Evolutionary conservation across 2,888 invertebrate genomes (phyloP).

Genomic region (Nectonema munidae): DNA sequence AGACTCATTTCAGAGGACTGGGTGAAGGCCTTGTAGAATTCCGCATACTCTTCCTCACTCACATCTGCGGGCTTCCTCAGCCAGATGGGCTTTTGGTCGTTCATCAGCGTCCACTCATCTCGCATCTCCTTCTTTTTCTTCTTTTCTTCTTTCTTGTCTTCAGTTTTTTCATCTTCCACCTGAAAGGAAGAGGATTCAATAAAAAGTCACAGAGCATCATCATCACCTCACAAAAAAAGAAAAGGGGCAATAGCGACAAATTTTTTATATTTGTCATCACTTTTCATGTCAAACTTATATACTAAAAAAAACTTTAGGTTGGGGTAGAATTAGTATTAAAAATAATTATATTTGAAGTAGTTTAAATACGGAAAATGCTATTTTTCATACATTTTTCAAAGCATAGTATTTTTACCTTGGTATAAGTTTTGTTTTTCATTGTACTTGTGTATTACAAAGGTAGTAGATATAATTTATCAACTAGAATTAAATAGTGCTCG

Average conservation of each 20-base stretch:
- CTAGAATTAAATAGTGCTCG: too few relatives aligned
- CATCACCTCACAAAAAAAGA: not conserved
- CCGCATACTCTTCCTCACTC: conserved; percentile 50
- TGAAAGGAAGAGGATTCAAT: conserved; percentile 16
- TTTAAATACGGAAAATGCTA: too few relatives aligned
- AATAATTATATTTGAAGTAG: too few relatives aligned
- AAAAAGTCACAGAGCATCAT: not conserved
- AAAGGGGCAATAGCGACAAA: too few relatives aligned
- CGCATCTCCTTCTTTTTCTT: conserved; percentile 66
- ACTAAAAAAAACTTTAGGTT: not conserved
- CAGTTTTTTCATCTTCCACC: conserved; percentile 27
- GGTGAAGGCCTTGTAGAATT: conserved; percentile 74
- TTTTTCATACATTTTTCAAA: too few relatives aligned
- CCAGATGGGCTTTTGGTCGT: conserved; percentile 94
- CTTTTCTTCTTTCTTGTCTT: conserved; percentile 37
- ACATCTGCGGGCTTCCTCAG: conserved; percentile 61
- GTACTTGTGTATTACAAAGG: too few relatives aligned
- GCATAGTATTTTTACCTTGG: too few relatives aligned
- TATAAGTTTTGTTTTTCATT: too few relatives aligned
- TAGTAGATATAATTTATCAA: too few relatives aligned
- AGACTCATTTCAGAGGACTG: conserved; percentile 53
- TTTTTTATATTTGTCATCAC: too few relatives aligned
- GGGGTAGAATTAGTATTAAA: too few relatives aligned
- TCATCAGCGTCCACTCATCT: conserved; percentile 88
- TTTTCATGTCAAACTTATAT: conserved; percentile 14